Evolutionary conservation across 2,888 invertebrate species (phyloP), one percentile per base, ranked within the genome.

Genomic region (Chymomyza amoena): DNA sequence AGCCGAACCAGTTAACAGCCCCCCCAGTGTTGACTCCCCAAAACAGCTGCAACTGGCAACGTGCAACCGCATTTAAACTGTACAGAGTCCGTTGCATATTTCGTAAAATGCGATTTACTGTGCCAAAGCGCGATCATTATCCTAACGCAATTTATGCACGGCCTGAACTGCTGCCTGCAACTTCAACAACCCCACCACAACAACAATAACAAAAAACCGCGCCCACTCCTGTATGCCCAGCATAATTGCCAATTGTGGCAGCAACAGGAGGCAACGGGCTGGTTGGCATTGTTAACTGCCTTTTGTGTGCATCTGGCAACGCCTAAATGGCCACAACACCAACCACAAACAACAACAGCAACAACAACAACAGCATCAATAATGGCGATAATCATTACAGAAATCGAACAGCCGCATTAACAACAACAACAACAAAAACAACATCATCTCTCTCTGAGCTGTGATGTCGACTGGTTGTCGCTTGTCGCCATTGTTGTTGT

Each of bases 121-220:
- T 84, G 83, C 88, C 83, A 87, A 87, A 82, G 88, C 87, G 84
- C 87, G 90, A 91, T 90, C 88, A 87, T 88, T 90, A 91, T 91
- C 90, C 89, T 79, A 90, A 91, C 89, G 90, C 91, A 90, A 90
- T 90, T 91, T 91, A 90, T 89, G 88, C 87, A 73, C 88, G 39
- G 39, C 39, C 10, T 45, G 6, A 13, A 45, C 39, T 10, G 39
- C 39, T 6, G 13, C 13, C 39, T 6, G 13, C 13, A 6, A 81
- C 87, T 86, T 61, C 13, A 10, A 7, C 7, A 1, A 87, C 88
- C 88, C 83, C 83, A 84, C 68, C 88, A 84, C 84, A 83, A 83
- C 86, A 88, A 88, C 84, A 76, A 73, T 69, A 28, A 59, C 51
- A 45, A 51, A 18, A 20, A 61, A 61, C 62, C 52, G 68, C 73